These are phyloP conservation scores for Tadarida brasiliensis DNA, from an alignment of 2,797 vertebrate genomes.

Conservation along the genomic window DNA sequence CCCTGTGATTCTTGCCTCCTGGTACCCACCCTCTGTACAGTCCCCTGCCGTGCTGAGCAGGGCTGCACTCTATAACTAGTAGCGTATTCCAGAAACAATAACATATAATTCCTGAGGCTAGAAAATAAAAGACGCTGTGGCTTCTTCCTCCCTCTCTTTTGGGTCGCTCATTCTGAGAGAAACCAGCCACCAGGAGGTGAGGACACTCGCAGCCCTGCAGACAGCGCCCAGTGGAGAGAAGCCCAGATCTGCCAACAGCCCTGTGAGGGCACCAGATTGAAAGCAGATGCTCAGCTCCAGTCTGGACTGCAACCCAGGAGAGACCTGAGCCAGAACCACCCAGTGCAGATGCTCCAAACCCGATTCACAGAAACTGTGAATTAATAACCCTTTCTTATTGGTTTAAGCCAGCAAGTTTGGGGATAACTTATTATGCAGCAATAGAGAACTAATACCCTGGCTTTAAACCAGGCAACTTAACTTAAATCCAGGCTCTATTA, in stretches of 20 bases:
- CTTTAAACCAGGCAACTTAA: constrained; percentile 45
- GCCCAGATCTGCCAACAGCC: neutral
- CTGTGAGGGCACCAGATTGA: fast-evolving
- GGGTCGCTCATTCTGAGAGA: neutral
- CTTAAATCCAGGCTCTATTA: neutral
- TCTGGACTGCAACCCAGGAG: neutral
- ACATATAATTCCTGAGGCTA: neutral
- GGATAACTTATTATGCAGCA: neutral
- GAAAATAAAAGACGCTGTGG: neutral
- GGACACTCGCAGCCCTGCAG: neutral
- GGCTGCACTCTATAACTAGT: neutral
- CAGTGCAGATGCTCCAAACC: neutral
- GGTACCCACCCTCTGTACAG: too few relatives aligned
- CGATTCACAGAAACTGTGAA: neutral
- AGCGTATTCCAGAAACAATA: neutral
- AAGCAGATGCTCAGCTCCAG: neutral
- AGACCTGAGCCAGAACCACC: neutral
- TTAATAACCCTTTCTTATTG: neutral
- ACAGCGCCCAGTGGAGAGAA: fast-evolving
- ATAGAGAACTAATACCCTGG: neutral
- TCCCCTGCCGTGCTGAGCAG: neutral
- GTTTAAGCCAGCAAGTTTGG: neutral
- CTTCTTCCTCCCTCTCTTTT: neutral
- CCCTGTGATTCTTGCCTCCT: neutral
- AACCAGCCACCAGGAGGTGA: neutral